These are phyloP conservation scores for Scartelaos histophorus DNA, from an alignment of 2,113 vertebrate genomes.

Conservation along the genomic window DNA sequence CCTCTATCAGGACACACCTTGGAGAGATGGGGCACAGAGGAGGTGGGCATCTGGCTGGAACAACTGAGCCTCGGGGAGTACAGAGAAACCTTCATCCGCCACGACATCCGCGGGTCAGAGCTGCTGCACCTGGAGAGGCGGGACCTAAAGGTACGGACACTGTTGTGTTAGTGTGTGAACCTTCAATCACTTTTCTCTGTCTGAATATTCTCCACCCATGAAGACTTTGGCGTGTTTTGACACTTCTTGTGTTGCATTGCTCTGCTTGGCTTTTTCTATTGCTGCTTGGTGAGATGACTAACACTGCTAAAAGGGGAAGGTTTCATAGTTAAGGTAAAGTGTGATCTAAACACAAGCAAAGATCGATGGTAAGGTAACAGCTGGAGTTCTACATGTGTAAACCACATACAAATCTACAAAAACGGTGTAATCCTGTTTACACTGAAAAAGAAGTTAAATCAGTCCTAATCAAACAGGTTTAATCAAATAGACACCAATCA, in stretches of 20 bases:
- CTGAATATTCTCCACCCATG: conserved; percentile 35
- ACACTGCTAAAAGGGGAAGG: conserved; percentile 46
- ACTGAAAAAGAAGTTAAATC: background rate
- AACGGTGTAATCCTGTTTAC: background rate
- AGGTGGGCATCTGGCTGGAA: conserved; percentile 99
- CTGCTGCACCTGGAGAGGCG: conserved; percentile 99
- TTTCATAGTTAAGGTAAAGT: conserved; percentile 11
- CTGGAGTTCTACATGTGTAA: background rate
- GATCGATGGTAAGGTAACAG: background rate
- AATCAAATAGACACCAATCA: background rate
- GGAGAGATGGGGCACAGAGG: conserved; percentile 99
- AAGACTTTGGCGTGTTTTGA: conserved; percentile 56
- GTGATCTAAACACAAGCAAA: background rate
- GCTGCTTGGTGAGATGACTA: conserved; percentile 65
- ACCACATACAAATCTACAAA: background rate
- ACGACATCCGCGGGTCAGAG: conserved; percentile 99
- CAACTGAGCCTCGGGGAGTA: conserved; percentile 99
- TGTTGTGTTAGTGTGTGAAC: conserved; percentile 66
- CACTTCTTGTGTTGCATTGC: conserved; percentile 60
- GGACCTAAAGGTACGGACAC: conserved; percentile 95
- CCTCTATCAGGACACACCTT: conserved; percentile 76
- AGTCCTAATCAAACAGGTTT: background rate
- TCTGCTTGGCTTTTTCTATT: conserved; percentile 79
- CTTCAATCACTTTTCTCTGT: conserved; percentile 61
- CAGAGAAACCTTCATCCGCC: conserved; percentile 97